Conservation (phyloP, 2,113 vertebrate species). For the Anhinga rufa region DNA sequence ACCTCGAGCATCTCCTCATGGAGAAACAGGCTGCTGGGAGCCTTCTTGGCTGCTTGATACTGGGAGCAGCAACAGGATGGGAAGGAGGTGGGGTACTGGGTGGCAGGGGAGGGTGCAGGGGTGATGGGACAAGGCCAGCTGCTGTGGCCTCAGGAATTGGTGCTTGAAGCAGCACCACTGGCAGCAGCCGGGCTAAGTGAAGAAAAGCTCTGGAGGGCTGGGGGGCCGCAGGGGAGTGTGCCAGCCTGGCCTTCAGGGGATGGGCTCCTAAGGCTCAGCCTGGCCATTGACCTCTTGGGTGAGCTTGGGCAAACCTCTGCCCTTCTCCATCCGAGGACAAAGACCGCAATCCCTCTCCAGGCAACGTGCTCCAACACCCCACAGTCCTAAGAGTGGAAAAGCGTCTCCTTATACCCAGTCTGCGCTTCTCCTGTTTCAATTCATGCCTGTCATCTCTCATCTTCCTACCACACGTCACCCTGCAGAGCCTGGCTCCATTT, state of each 20-base stretch:
- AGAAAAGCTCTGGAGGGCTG: neutral
- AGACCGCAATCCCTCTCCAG: neutral
- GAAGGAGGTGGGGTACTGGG: neutral
- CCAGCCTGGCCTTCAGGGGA: neutral
- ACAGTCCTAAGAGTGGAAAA: neutral
- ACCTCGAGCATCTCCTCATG: neutral
- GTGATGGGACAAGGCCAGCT: neutral
- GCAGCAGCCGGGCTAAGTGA: neutral
- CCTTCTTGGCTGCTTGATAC: neutral
- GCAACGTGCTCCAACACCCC: neutral
- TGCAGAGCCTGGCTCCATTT: neutral
- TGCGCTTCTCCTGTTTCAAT: rapidly evolving
- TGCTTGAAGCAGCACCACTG: rapidly evolving
- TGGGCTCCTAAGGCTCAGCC: neutral
- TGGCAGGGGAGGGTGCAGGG: neutral
- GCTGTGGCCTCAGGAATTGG: neutral
- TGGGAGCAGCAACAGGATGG: neutral
- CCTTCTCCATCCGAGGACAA: neutral
- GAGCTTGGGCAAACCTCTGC: neutral
- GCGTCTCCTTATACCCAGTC: neutral
- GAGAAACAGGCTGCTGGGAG: neutral
- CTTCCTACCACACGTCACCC: neutral
- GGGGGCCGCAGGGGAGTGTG: rapidly evolving
- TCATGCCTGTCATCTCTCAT: neutral
- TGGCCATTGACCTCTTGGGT: neutral